Base-by-base conservation (phyloP, 2,888 invertebrate species). In the Rhogogaster chlorosoma region DNA sequence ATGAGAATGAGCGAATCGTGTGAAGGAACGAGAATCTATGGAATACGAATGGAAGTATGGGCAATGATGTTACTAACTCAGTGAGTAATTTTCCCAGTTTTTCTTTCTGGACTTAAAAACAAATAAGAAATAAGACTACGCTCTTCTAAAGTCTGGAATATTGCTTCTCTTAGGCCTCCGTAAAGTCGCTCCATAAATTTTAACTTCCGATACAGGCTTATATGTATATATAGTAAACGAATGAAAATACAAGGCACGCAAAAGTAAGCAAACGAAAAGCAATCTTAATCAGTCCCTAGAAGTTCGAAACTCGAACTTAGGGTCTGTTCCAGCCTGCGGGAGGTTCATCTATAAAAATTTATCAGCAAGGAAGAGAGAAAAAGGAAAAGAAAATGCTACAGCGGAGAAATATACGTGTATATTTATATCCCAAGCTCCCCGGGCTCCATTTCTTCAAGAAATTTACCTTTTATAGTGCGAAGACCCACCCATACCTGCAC, bases 141-240 rank as follows among this genome's bases (percentile, higher is more conserved):
- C 4, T 22, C 22, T 80, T 29, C 36, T 36, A 36, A 49, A 80
- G 57, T 36, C 57, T 36, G 80, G 61, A 61, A 80, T 80, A 57
- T n/a, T 49, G 80, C 36, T 80, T 80, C 61, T 80, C 38, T 22
- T 9, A 12, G 38, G 36, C 57, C 22, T 80, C 22, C 80, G 38
- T 61, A 80, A 80, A 80, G 57, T 80, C 57, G 57, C 57, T 80
- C 80, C 80, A 80, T 80, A 80, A 80, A 80, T 80, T 80, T 80
- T 22, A 80, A 80, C 80, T 80, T 80, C 38, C 80, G 80, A 80
- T 80, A 80, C 80, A 38, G 61, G 80, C n/a, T 36, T 80, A 29
- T 32, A 6, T 67, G 32, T 36, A 32, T 57, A 32, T 57, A 57
- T 38, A 77, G 61, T 61, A 61, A 80, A 7, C 38, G 61, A 80